Evolutionary conservation across 2,888 invertebrate species (phyloP).

Genomic region (Pammene aurita): DNA sequence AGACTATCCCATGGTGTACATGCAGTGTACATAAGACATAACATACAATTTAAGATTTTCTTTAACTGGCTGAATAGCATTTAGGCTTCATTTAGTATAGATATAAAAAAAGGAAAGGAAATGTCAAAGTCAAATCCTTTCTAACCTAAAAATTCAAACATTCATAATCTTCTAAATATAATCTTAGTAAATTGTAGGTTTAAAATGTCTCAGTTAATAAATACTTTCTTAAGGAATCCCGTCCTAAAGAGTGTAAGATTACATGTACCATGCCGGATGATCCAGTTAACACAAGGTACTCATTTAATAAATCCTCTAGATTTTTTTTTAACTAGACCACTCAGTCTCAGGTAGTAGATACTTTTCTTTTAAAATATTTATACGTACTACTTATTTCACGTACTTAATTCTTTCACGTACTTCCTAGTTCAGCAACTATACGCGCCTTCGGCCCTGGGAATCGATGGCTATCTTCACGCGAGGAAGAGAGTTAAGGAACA

Average conservation of each 20-base stretch:
- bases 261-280: constrained; percentile 50
- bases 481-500: constrained; percentile 83
- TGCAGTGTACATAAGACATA: no score
- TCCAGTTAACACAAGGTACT: constrained; percentile 46
- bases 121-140: constrained; percentile 42
- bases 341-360: not conserved
- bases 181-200: constrained; percentile 25
- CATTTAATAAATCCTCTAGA: not conserved
- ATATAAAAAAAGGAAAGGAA: constrained; percentile 42
- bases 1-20: no score
- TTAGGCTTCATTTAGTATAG: not conserved
- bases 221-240: constrained; percentile 53
- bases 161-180: no score
- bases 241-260: constrained; percentile 51
- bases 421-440: constrained; percentile 77
- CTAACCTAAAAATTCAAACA: constrained; percentile 44
- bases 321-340: not conserved
- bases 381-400: not conserved
- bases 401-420: constrained; percentile 37
- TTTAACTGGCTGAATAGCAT: constrained; percentile 15
- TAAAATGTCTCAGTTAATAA: constrained; percentile 60
- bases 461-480: constrained; percentile 83
- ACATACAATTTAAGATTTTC: no score
- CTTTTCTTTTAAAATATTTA: not conserved
- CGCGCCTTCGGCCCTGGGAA: constrained; percentile 83